Conservation (phyloP, 2,888 invertebrate species). For the Leistus spinibarbis region DNA sequence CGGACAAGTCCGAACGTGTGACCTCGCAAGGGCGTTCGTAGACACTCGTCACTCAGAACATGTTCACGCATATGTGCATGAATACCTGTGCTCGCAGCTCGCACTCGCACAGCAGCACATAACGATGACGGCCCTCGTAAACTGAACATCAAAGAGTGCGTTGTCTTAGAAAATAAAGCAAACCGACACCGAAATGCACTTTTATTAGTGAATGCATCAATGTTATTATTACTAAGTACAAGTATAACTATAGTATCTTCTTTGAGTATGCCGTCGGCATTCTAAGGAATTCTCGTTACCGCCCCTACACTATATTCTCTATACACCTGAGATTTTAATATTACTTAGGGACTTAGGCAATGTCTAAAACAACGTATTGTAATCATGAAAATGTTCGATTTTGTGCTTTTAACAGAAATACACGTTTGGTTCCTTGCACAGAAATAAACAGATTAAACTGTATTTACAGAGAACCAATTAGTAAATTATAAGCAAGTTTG, state of each 20-base stretch:
- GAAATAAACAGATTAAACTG: too few species aligned
- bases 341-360: too few species aligned
- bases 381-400: too few species aligned
- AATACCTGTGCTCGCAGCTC: too few species aligned
- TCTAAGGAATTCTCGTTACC: not conserved
- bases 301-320: too few species aligned
- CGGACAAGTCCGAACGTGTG: not conserved
- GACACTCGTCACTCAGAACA: not conserved
- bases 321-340: too few species aligned
- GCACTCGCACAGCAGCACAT: too few species aligned
- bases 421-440: too few species aligned
- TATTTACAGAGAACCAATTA: too few species aligned
- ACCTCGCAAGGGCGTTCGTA: slow-evolving; percentile 7
- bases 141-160: not conserved
- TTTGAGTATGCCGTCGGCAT: not conserved
- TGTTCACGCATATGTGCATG: not conserved
- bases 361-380: too few species aligned
- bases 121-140: not conserved
- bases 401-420: too few species aligned
- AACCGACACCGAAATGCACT: not conserved
- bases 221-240: not conserved
- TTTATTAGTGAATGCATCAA: not conserved
- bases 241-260: not conserved
- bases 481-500: too few species aligned
- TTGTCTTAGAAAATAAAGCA: not conserved